Percentiles rank a stretch among this genome's conserved stretches.
phyloP scores from a whole-genome alignment of 2,888 invertebrate genomes.

The Cephus pulcher region DNA sequence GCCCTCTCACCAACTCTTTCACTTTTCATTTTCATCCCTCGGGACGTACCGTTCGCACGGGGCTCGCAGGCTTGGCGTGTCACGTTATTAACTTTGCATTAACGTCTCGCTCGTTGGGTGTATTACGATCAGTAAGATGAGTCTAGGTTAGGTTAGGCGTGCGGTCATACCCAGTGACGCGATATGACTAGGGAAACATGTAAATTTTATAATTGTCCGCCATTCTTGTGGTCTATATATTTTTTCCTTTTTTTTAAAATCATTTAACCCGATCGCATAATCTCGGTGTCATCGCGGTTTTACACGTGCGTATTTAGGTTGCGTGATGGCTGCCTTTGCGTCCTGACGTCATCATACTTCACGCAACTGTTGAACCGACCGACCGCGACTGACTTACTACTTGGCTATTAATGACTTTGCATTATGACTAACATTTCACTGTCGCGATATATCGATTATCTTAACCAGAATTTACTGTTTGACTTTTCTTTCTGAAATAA shows the following conservation, averaged over 20 bases:
- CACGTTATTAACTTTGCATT: slow-evolving; percentile 54
- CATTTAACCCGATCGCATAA: slow-evolving; percentile 42
- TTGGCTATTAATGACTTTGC: neutral
- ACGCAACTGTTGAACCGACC: slow-evolving; percentile 46
- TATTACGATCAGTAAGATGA: neutral
- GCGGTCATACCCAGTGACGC: neutral
- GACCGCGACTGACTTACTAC: slow-evolving; percentile 8
- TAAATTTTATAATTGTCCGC: no score
- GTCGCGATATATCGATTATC: neutral
- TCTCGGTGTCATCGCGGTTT: slow-evolving; percentile 42
- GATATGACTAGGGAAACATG: no score
- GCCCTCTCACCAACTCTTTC: slow-evolving; percentile 21
- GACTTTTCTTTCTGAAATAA: neutral
- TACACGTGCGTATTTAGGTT: slow-evolving; percentile 16
- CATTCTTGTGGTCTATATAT: neutral
- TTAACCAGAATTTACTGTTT: neutral
- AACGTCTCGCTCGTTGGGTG: slow-evolving; percentile 17
- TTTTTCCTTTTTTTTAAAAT: slow-evolving; percentile 25
- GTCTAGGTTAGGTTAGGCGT: neutral
- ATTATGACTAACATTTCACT: neutral
- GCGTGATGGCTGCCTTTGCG: slow-evolving; percentile 36
- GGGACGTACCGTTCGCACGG: slow-evolving; percentile 25
- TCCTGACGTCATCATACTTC: slow-evolving; percentile 48
- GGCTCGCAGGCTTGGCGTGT: slow-evolving; percentile 54
- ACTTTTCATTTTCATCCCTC: slow-evolving; percentile 27